Percentiles rank a stretch among this genome's conserved stretches.
These are phyloP conservation scores for Schizopygopsis malacanthus DNA, from an alignment of 2,797 vertebrate species.

Conservation along the genomic window DNA sequence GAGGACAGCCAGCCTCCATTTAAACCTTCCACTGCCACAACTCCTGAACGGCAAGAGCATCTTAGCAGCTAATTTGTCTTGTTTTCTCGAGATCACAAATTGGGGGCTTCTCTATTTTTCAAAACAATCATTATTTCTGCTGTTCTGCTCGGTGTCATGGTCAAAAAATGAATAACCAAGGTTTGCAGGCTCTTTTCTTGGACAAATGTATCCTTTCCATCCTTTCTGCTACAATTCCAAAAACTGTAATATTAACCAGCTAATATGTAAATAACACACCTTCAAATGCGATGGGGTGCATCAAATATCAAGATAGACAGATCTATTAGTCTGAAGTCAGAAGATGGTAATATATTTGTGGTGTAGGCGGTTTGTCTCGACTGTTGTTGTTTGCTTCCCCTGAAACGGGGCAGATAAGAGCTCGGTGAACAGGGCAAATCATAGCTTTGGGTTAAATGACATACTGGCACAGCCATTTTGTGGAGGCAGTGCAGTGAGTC, in stretches of 20 bases:
- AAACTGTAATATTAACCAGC: not conserved
- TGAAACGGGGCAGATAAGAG: slow-evolving; percentile 37
- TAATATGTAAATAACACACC: slow-evolving; percentile 21
- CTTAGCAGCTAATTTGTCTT: slow-evolving; percentile 25
- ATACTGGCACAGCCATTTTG: slow-evolving; percentile 43
- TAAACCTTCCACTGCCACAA: slow-evolving; percentile 28
- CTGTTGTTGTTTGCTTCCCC: slow-evolving; percentile 18
- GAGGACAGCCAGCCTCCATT: slow-evolving; percentile 16
- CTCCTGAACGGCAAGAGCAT: slow-evolving; percentile 5
- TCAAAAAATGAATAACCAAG: not conserved
- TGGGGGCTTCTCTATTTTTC: not conserved
- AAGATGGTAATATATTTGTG: slow-evolving; percentile 21
- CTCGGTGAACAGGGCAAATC: slow-evolving; percentile 45
- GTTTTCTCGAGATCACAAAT: not conserved
- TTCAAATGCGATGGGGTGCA: not conserved
- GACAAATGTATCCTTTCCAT: not conserved
- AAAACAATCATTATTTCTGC: slow-evolving; percentile 11
- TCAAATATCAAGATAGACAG: slow-evolving; percentile 9
- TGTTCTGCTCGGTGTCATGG: not conserved
- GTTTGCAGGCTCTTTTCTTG: not conserved
- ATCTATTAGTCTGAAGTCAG: slow-evolving; percentile 22
- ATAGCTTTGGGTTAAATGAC: slow-evolving; percentile 37
- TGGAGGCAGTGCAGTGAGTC: slow-evolving; percentile 31
- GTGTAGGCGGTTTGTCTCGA: not conserved
- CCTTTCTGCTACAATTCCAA: not conserved